phyloP scores from a whole-genome alignment of 1,140 invertebrate species.

The Macrobrachium nipponense region DNA sequence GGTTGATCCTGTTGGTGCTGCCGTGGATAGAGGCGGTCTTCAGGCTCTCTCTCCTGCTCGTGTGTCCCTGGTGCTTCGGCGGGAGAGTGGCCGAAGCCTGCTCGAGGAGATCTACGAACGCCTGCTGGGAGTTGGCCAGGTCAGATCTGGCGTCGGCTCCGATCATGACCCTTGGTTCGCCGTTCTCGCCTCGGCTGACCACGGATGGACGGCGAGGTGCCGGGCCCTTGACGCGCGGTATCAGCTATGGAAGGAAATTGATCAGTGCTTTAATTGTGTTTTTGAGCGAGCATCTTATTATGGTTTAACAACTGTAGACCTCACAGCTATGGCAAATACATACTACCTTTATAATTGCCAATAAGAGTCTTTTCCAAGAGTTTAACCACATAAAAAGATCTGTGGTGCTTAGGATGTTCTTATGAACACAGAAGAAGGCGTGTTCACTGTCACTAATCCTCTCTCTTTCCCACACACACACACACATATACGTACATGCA shows the following conservation, averaged over 20 bases:
- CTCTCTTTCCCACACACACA: not conserved
- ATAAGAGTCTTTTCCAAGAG: no score
- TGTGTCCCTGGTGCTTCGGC: not conserved
- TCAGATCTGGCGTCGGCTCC: conserved; percentile 48
- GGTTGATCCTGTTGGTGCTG: conserved; percentile 24
- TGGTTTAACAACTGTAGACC: not conserved
- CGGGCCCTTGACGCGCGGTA: conserved; percentile 54
- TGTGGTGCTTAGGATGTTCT: no score
- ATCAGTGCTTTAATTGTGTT: not conserved
- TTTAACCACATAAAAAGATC: no score
- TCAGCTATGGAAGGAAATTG: conserved; percentile 17
- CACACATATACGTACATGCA: no score
- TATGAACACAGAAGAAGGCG: no score
- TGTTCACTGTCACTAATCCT: not conserved
- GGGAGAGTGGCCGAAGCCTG: conserved; percentile 13
- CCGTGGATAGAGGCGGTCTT: conserved; percentile 34
- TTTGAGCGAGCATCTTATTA: not conserved
- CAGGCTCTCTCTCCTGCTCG: conserved; percentile 47
- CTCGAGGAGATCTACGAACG: conserved; percentile 54
- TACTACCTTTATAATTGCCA: no score
- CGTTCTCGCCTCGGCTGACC: conserved; percentile 45
- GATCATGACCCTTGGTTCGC: conserved; percentile 47
- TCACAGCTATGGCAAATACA: no score
- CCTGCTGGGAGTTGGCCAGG: conserved; percentile 52
- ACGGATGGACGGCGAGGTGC: conserved; percentile 44